Percentiles rank a stretch among this genome's conserved stretches.
Conservation (phyloP, 2,797 vertebrate genomes). For the Ataeniobius toweri region DNA sequence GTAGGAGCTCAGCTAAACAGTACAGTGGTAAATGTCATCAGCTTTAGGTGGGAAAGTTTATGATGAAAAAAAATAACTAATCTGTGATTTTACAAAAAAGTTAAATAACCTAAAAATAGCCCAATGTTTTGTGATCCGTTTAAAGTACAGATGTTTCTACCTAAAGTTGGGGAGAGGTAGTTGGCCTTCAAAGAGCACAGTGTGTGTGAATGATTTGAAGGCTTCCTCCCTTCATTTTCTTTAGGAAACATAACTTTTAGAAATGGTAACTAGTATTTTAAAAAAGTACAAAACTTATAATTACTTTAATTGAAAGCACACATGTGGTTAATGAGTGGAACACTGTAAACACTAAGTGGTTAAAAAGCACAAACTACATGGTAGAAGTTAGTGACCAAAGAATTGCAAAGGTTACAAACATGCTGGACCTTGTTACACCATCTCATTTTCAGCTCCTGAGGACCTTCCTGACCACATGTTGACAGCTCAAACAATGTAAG, state of each 20-base stretch:
- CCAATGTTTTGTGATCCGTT: neutral
- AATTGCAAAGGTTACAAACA: neutral
- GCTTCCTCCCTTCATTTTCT: neutral
- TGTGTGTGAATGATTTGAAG: neutral
- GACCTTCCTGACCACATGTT: constrained; percentile 25
- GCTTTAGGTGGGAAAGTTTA: neutral
- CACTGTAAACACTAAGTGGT: neutral
- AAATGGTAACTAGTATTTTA: neutral
- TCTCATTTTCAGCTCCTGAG: neutral
- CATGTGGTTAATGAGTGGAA: neutral
- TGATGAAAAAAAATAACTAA: neutral
- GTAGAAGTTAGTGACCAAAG: neutral
- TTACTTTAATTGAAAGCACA: neutral
- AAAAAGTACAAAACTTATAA: neutral
- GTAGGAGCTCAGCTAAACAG: neutral
- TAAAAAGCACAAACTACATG: neutral
- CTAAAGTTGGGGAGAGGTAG: neutral
- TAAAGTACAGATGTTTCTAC: neutral
- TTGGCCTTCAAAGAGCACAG: neutral
- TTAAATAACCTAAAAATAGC: neutral
- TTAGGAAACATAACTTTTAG: neutral
- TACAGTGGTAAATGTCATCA: too few species aligned
- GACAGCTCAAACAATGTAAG: constrained; percentile 33
- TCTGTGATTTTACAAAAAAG: neutral
- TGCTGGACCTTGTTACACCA: constrained; percentile 1